Conservation (phyloP, 2,888 invertebrate genomes). For the Sesia bembeciformis region DNA sequence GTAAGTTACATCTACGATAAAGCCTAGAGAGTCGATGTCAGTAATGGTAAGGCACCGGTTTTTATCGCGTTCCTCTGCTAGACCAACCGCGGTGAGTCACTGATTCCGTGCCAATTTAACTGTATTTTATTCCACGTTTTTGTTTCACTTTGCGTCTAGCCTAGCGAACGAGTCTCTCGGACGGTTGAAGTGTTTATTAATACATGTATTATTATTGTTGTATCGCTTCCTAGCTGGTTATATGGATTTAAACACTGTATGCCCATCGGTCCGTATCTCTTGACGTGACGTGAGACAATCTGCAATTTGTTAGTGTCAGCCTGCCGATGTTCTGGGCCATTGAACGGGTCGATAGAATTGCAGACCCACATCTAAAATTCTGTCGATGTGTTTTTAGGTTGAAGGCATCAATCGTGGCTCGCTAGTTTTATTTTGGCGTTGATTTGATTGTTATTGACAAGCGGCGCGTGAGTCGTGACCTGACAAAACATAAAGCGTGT, state of each 20-base stretch:
- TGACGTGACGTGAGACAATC: slow-evolving; percentile 16
- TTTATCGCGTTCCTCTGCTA: neutral
- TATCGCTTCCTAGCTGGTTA: slow-evolving; percentile 1
- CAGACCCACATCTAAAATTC: slow-evolving; percentile 19
- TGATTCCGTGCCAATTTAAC: slow-evolving; percentile 18
- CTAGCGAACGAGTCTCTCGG: slow-evolving; percentile 1
- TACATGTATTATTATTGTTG: neutral
- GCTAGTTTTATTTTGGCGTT: slow-evolving; percentile 15
- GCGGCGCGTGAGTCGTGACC: slow-evolving; percentile 3
- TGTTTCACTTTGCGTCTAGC: slow-evolving; percentile 17
- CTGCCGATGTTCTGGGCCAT: slow-evolving; percentile 19
- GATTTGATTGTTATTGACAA: slow-evolving; percentile 14
- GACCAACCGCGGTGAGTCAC: slow-evolving; percentile 20
- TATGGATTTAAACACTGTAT: neutral
- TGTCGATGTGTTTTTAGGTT: slow-evolving; percentile 27
- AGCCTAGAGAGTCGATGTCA: slow-evolving; percentile 17
- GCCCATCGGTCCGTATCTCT: slow-evolving; percentile 1
- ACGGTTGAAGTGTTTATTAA: neutral
- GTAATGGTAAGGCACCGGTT: slow-evolving; percentile 20
- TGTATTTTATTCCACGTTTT: slow-evolving; percentile 21
- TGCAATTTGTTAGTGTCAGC: slow-evolving; percentile 32
- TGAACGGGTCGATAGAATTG: slow-evolving; percentile 14
- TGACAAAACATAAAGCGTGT: neutral
- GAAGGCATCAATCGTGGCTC: slow-evolving; percentile 31
- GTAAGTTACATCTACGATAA: slow-evolving; percentile 21